phyloP scores from a whole-genome alignment of 2,797 vertebrate genomes.

The Sebastes steindachneri region DNA sequence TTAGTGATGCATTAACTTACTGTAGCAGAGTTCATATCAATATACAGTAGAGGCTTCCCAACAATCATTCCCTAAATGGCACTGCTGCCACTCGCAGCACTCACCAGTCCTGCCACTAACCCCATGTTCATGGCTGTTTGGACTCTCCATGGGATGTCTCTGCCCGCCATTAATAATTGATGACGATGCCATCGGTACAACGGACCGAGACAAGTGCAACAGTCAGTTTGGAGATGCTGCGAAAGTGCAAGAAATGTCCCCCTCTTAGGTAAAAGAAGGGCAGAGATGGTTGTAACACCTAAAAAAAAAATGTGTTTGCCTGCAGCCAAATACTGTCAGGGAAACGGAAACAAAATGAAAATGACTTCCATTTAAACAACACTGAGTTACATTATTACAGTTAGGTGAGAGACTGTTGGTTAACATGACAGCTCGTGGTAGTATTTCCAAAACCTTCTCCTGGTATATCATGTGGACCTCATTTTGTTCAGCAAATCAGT shows the following conservation, averaged over 20 bases:
- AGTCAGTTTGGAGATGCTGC: conserved; percentile 58
- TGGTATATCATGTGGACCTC: not conserved
- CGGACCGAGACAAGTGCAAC: conserved; percentile 57
- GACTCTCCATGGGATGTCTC: conserved; percentile 68
- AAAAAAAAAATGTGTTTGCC: conserved; percentile 71
- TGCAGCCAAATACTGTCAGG: conserved; percentile 74
- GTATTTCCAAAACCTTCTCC: conserved; percentile 28
- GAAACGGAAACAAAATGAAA: conserved; percentile 56
- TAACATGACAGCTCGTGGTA: conserved; percentile 55
- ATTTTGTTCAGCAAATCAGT: conserved; percentile 3
- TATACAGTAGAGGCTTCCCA: conserved; percentile 55
- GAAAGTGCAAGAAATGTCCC: conserved; percentile 57
- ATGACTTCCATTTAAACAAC: conserved; percentile 74
- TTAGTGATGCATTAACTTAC: conserved; percentile 79
- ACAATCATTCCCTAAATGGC: conserved; percentile 71
- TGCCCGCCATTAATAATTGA: conserved; percentile 75
- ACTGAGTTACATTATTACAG: conserved; percentile 70
- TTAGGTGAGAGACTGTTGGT: conserved; percentile 67
- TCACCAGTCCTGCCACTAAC: conserved; percentile 50
- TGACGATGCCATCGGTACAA: conserved; percentile 62
- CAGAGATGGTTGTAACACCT: conserved; percentile 55
- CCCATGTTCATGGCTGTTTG: conserved; percentile 54
- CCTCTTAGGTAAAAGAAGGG: conserved; percentile 49
- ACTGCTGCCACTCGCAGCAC: conserved; percentile 49
- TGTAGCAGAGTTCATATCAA: conserved; percentile 72